Conservation (phyloP, 2,113 vertebrate genomes). For the Lepidothrix coronata region DNA sequence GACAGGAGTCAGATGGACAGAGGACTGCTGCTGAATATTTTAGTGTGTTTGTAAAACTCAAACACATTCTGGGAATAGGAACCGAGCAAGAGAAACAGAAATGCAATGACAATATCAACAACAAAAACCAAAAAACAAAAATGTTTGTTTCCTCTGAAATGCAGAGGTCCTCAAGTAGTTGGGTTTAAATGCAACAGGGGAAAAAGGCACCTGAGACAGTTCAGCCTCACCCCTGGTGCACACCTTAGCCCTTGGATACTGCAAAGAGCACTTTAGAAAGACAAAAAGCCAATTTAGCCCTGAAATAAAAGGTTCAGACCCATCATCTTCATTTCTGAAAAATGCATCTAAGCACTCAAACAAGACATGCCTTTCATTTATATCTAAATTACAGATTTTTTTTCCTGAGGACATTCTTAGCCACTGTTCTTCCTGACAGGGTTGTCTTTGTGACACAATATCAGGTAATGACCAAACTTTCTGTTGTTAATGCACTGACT, state of each 20-base stretch:
- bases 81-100: neutral
- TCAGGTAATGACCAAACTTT: fast-evolving
- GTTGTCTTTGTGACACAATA: fast-evolving
- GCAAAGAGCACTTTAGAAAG: neutral
- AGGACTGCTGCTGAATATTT: neutral
- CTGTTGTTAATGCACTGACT: fast-evolving
- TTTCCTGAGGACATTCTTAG: neutral
- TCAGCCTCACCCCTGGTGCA: neutral
- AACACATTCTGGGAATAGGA: neutral
- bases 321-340: neutral
- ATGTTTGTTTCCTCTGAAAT: neutral
- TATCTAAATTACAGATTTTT: neutral
- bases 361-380: neutral
- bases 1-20: neutral
- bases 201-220: neutral
- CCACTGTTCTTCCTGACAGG: fast-evolving
- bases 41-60: neutral
- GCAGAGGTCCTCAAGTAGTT: neutral
- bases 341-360: neutral
- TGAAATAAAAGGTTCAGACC: neutral
- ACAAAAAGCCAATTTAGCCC: neutral
- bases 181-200: fast-evolving
- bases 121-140: too few species aligned
- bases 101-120: neutral
- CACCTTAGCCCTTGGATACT: neutral